phyloP scores from a whole-genome alignment of 2,113 vertebrate genomes.

The Chloroceryle aenea region DNA sequence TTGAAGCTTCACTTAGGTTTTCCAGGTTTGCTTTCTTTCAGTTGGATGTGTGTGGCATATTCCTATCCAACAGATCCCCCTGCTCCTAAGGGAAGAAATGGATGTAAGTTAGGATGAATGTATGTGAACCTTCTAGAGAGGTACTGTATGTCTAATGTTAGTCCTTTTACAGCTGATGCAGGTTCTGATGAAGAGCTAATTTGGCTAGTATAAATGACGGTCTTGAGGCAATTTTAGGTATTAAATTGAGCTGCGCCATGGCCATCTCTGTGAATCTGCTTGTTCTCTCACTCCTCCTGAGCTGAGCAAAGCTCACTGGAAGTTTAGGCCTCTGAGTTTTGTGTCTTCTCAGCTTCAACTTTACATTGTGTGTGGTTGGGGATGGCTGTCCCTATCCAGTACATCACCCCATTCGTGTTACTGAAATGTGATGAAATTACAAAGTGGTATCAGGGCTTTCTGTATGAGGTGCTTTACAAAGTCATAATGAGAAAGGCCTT shows the following conservation, averaged over 20 bases:
- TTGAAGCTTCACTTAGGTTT: not conserved
- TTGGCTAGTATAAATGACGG: not conserved
- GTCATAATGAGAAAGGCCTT: not conserved
- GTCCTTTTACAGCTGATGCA: not conserved
- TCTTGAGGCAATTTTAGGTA: not conserved
- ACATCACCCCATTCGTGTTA: not conserved
- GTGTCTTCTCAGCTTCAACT: not conserved
- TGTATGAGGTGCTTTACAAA: not conserved
- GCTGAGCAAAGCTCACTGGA: not conserved
- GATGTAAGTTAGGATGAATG: not conserved
- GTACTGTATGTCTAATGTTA: too few species aligned
- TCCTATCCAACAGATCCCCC: not conserved
- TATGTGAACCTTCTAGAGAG: not conserved
- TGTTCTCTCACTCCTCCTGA: not conserved
- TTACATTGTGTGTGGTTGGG: not conserved
- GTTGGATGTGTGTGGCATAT: not conserved
- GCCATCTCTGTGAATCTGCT: not conserved
- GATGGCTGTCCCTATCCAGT: not conserved
- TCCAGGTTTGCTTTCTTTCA: not conserved
- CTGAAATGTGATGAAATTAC: not conserved
- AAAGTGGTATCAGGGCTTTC: not conserved
- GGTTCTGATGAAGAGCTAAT: not conserved
- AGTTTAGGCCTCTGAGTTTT: not conserved
- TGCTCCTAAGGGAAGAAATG: not conserved
- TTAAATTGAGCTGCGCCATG: not conserved